Evolutionary conservation across 1,140 invertebrate genomes (phyloP).

Genomic region (Drepana arcuata): DNA sequence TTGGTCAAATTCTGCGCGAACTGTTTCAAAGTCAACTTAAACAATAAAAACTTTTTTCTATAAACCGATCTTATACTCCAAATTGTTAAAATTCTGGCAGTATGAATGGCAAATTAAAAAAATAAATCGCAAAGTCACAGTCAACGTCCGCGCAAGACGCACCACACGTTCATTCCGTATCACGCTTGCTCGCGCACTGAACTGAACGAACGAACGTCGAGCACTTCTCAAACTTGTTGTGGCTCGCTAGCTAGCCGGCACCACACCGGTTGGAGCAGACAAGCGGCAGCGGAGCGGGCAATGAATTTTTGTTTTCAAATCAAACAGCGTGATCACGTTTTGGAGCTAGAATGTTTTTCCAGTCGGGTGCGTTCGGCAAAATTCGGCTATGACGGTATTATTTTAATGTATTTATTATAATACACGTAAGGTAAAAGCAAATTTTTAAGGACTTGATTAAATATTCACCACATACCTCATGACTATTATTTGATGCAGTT

Average conservation of each 20-base stretch:
- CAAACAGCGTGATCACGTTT: constrained; percentile 66
- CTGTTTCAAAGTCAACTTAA: constrained; percentile 44
- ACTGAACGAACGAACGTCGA: constrained; percentile 3
- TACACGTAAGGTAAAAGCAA: no score
- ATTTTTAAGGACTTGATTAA: no score
- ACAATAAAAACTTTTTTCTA: constrained; percentile 48
- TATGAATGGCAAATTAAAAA: constrained; percentile 56
- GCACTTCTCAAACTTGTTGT: constrained; percentile 5
- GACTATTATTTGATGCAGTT: background rate
- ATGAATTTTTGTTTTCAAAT: constrained; percentile 69
- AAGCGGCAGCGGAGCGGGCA: constrained; percentile 38
- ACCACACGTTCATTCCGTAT: constrained; percentile 71
- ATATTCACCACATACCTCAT: constrained; percentile 17
- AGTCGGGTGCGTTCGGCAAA: constrained; percentile 43
- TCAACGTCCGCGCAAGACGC: constrained; percentile 68
- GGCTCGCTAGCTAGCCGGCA: constrained; percentile 20
- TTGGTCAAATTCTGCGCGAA: constrained; percentile 65
- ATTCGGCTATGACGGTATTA: constrained; percentile 42
- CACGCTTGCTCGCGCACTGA: constrained; percentile 68
- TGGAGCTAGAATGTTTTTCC: constrained; percentile 59
- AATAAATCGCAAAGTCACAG: constrained; percentile 61
- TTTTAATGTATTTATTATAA: constrained; percentile 47
- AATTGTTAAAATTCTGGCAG: constrained; percentile 52
- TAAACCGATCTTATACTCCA: constrained; percentile 60
- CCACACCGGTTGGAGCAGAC: constrained; percentile 36